Conservation (phyloP, 37 sponge, comb jelly and placozoan species). For the Oscarella lobularis region DNA sequence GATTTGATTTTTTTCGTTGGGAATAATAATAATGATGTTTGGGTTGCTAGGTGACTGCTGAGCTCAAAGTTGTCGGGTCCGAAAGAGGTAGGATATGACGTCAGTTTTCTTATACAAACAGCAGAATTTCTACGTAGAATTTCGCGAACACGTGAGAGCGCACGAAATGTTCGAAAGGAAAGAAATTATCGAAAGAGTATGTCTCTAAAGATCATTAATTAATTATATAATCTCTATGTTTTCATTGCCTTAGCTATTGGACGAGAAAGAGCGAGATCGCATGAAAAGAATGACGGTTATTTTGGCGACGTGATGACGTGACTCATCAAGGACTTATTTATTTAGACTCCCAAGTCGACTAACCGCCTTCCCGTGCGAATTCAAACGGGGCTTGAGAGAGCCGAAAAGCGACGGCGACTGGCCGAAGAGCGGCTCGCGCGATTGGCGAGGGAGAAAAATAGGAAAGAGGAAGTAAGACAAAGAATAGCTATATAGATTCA, state of each 20-base stretch:
- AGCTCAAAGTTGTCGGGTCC: conserved; percentile 46
- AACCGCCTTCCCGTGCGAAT: neutral
- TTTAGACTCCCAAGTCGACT: no score
- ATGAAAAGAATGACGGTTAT: neutral
- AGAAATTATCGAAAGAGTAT: conserved; percentile 28
- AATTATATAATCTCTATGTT: neutral
- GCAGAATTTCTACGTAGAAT: conserved; percentile 28
- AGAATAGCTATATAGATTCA: neutral
- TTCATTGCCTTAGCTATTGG: neutral
- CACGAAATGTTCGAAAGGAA: conserved; percentile 84
- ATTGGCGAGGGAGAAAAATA: neutral
- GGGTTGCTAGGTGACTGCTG: conserved; percentile 71
- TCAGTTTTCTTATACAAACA: no score
- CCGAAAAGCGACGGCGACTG: neutral
- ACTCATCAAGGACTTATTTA: no score
- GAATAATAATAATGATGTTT: no score
- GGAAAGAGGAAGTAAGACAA: neutral
- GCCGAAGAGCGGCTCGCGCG: neutral
- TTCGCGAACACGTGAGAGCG: conserved; percentile 68
- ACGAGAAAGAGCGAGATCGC: neutral
- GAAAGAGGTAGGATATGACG: neutral
- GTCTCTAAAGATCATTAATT: neutral
- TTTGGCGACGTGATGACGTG: no score
- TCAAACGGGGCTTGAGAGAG: neutral
- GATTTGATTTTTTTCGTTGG: no score